A percentile compares a stretch with the other conserved stretches of the same genome.
Evolutionary conservation across 2,113 vertebrate species (phyloP).

Genomic region (Abramis brama): DNA sequence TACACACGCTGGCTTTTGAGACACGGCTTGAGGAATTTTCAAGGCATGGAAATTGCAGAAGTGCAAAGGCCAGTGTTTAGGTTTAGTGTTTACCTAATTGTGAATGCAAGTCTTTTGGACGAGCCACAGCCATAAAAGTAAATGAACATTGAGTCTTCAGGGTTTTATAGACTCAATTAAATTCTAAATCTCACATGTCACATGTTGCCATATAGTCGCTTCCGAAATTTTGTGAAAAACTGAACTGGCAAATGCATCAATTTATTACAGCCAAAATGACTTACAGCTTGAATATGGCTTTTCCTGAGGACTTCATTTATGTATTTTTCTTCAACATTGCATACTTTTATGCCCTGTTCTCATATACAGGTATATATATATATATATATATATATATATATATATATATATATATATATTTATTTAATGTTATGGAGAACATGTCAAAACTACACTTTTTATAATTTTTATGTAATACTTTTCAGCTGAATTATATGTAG

Average conservation of each 20-base stretch:
- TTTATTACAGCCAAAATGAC: background rate
- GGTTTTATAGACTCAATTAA: background rate
- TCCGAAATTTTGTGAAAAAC: no score
- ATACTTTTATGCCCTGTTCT: no score
- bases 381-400: no score
- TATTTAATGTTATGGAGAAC: no score
- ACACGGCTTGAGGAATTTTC: background rate
- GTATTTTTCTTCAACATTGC: no score
- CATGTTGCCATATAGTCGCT: no score
- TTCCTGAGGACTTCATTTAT: no score
- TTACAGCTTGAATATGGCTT: background rate
- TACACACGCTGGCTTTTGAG: background rate
- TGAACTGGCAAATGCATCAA: background rate
- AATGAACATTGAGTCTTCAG: background rate
- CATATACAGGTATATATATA: no score
- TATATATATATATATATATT: no score
- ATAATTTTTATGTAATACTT: no score
- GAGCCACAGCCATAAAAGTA: background rate
- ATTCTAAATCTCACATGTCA: background rate
- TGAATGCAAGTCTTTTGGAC: background rate
- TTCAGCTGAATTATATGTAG: no score
- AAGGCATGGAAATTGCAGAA: background rate
- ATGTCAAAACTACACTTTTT: no score
- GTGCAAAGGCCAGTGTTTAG: background rate
- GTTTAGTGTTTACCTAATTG: background rate